These are phyloP conservation scores for Drosophila fulvimacula DNA, from an alignment of 2,888 invertebrate genomes.

Conservation along the genomic window DNA sequence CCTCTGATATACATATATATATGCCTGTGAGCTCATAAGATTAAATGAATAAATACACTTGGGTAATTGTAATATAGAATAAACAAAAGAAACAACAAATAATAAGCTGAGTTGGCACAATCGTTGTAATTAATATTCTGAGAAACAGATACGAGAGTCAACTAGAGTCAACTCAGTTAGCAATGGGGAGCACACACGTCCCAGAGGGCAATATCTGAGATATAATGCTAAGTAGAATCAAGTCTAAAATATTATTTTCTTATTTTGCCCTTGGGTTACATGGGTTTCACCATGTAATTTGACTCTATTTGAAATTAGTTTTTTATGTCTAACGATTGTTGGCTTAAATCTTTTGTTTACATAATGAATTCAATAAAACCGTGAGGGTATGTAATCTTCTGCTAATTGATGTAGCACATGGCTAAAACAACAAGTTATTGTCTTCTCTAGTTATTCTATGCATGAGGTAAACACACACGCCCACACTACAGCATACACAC, in stretches of 20 bases:
- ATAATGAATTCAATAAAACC: not conserved
- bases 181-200: not conserved
- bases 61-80: conserved; percentile 7
- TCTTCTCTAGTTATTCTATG: conserved; percentile 13
- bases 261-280: not conserved
- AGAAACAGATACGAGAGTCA: not conserved
- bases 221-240: not conserved
- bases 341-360: not conserved
- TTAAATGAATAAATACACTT: conserved; percentile 8
- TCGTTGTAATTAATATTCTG: not conserved
- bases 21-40: not conserved
- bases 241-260: not conserved
- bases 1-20: not conserved
- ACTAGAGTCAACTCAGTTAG: not conserved
- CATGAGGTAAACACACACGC: conserved; percentile 6
- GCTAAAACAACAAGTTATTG: conserved; percentile 24
- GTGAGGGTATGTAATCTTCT: not conserved
- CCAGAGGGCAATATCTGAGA: not conserved
- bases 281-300: no score
- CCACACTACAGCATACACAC: not conserved
- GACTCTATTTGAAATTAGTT: not conserved
- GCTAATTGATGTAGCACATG: conserved; percentile 1
- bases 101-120: not conserved
- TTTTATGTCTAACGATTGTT: not conserved
- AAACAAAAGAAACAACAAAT: not conserved